Base-by-base conservation (phyloP, 2,888 invertebrate genomes). In the Norana najaformis region DNA sequence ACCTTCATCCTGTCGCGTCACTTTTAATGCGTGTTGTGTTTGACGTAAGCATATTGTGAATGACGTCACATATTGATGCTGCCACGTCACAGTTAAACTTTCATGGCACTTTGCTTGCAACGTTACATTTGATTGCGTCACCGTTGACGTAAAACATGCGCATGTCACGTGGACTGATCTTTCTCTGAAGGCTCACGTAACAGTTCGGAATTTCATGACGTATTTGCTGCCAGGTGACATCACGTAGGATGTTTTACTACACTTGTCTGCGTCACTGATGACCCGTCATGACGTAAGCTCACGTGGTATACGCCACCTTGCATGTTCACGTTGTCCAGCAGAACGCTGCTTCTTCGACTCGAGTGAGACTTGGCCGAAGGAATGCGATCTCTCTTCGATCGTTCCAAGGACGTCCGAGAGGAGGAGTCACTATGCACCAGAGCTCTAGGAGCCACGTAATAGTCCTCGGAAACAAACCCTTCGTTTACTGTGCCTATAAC, bases 281-380 rank as follows among this genome's bases (percentile, higher is more conserved):
- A 85, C 85, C 85, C 85, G 85, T 85, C 85, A 8, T 85, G 85
- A 85, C 85, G 85, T 85, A 85, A 16, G 85, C 37, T 85, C 36
- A 85, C 85, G 85, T 85, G 85, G 16, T 85, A 85, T 0, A 85
- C 85, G 85, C 85, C 35, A 23, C 35, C 34, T 0, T 37, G 36
- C 36, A 85, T 37, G 35, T 35, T 4, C 6, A 16, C 11, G 36
- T 85, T 85, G 5, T 85, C 85, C 35, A 85, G 85, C 23, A 85
- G 36, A 30, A 85, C 85, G 35, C 36, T 36, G 23, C 37, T 18
- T 6, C 34, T 35, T 5, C 85, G 85, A 36, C 36, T 85, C 69
- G 69, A 69, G 30, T 69, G 69, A 69, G 69, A n/a, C 23, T 35
- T 6, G 13, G 85, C 8, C 13, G 83, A 30, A 83, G 83, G 34